Evolutionary conservation across 1,140 invertebrate species (phyloP).

Genomic region (Drosophila grimshawi): DNA sequence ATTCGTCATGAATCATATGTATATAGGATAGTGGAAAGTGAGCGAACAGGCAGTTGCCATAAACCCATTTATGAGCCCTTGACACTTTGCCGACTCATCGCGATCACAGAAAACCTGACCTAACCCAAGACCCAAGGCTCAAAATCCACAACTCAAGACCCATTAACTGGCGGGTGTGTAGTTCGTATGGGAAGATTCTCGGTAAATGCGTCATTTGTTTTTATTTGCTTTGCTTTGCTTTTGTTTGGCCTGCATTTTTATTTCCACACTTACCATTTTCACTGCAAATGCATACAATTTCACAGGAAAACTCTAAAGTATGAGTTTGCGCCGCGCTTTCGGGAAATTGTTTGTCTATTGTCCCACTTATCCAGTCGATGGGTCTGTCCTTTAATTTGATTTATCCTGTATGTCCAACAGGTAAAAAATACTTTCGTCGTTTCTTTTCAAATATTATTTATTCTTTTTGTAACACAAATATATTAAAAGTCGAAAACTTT

Average conservation of each 20-base stretch:
- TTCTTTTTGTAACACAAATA: not conserved
- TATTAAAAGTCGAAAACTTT: not conserved
- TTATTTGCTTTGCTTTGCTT: constrained; percentile 28
- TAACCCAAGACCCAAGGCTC: constrained; percentile 12
- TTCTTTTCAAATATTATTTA: constrained; percentile 2
- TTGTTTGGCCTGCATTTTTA: constrained; percentile 2
- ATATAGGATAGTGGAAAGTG: constrained; percentile 22
- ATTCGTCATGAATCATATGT: not conserved
- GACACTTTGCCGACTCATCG: constrained; percentile 11
- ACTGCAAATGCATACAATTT: constrained; percentile 53
- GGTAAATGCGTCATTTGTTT: constrained; percentile 26
- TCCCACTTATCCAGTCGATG: constrained; percentile 6
- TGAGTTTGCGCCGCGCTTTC: not conserved
- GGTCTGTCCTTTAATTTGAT: constrained; percentile 17
- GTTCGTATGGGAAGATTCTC: constrained; percentile 31
- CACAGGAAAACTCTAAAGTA: constrained; percentile 51
- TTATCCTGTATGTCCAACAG: constrained; percentile 32
- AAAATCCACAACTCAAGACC: not conserved
- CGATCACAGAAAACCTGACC: constrained; percentile 27
- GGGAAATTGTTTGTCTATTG: not conserved
- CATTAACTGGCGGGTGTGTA: constrained; percentile 18
- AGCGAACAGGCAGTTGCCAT: not conserved
- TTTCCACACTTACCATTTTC: constrained; percentile 45
- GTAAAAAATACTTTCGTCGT: constrained; percentile 19
- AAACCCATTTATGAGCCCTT: constrained; percentile 24